Conservation (phyloP, 2,113 vertebrate species). For the Danio rerio region DNA sequence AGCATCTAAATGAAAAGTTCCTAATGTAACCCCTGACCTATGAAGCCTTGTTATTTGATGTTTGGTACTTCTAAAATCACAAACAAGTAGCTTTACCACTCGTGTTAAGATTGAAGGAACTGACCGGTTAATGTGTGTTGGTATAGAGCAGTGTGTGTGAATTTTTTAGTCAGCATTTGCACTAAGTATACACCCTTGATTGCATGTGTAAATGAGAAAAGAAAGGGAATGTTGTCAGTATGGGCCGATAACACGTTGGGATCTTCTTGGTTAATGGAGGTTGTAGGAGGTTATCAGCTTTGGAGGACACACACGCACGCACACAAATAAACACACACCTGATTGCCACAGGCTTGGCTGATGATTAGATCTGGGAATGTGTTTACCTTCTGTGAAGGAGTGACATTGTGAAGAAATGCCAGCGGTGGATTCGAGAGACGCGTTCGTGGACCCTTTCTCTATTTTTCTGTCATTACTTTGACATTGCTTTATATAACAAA, state of each 20-base stretch:
- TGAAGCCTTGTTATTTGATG: not conserved
- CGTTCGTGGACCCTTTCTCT: not conserved
- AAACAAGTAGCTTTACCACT: not conserved
- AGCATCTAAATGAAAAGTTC: too few relatives aligned
- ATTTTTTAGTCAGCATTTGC: slow-evolving; percentile 7
- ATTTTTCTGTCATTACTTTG: slow-evolving; percentile 9
- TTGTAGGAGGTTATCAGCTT: slow-evolving; percentile 57
- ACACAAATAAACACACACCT: slow-evolving; percentile 51
- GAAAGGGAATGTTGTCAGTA: slow-evolving; percentile 26
- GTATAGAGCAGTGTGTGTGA: slow-evolving; percentile 4
- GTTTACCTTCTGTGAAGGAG: slow-evolving; percentile 56
- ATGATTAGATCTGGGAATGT: slow-evolving; percentile 60
- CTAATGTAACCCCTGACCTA: too few relatives aligned
- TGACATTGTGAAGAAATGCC: slow-evolving; percentile 56
- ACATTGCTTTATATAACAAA: not conserved
- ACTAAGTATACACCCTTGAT: slow-evolving; percentile 21
- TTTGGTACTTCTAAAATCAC: not conserved
- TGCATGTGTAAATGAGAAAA: slow-evolving; percentile 27
- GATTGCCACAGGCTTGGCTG: slow-evolving; percentile 49
- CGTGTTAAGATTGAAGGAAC: not conserved
- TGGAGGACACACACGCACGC: slow-evolving; percentile 43
- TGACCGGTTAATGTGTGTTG: not conserved
- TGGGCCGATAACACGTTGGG: slow-evolving; percentile 46
- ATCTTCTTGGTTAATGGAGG: slow-evolving; percentile 58
- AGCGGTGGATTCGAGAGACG: slow-evolving; percentile 22